These are phyloP conservation scores for Germaria angustata DNA, from an alignment of 2,888 invertebrate species.

Conservation along the genomic window DNA sequence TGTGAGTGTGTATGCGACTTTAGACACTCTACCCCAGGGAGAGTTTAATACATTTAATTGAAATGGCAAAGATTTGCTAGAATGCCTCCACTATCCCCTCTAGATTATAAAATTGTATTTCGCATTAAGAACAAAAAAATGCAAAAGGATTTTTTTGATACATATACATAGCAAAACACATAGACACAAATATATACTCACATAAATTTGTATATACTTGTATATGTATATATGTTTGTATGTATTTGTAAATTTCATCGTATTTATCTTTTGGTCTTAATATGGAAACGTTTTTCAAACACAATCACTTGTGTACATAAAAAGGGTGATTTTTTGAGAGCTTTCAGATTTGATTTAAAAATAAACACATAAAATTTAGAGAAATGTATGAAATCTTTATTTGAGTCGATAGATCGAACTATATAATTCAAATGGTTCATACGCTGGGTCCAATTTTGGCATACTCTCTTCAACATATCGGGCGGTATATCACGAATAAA, in stretches of 20 bases:
- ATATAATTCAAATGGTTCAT: too few relatives aligned
- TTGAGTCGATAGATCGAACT: too few relatives aligned
- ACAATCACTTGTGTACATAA: too few relatives aligned
- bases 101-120: background rate
- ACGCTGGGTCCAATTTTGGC: too few relatives aligned
- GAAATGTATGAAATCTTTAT: too few relatives aligned
- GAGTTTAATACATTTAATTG: conserved; percentile 61
- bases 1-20: background rate
- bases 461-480: too few relatives aligned
- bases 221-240: conserved; percentile 1
- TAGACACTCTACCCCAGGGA: conserved; percentile 38
- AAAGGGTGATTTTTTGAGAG: too few relatives aligned
- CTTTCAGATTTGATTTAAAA: too few relatives aligned
- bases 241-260: conserved; percentile 27
- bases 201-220: background rate
- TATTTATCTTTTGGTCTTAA: background rate
- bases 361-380: too few relatives aligned
- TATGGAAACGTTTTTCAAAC: too few relatives aligned
- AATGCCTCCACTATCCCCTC: conserved; percentile 16
- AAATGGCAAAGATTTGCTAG: conserved; percentile 55
- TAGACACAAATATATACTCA: background rate
- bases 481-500: too few relatives aligned
- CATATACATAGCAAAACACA: background rate
- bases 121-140: background rate
- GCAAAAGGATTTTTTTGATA: background rate